Base-by-base conservation (phyloP, 2,888 invertebrate species). In the Cheiracanthium punctorium region DNA sequence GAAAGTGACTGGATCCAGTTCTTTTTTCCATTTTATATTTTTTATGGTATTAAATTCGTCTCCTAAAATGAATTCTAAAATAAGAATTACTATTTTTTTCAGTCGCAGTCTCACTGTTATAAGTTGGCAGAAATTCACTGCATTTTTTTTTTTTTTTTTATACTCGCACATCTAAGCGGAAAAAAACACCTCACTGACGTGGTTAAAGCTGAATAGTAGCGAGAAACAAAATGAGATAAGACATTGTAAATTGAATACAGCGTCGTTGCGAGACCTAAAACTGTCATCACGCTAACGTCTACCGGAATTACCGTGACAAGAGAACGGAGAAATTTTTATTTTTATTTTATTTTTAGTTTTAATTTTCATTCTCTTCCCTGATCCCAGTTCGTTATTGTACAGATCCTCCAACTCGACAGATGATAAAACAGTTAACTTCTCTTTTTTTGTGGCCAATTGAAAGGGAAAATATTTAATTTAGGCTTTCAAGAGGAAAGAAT, bases 251-350 rank as follows among this genome's bases (percentile, higher is more conserved):
- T 17, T 7, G 24, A 58, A 24, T 5, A 58, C 8, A 58, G 58
- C 24, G 58, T 64, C 12, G 12, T 20, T 24, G 10, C 4, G 37
- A 80, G 80, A 71, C 58, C 58, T 58, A 58, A 24, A 58, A 58
- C 58, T 58, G 58, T 58, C 58, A 58, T 24, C 58, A 24, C 24
- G 1, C 24, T 58, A 58, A 58, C 24, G 24, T 24, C 58, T 58
- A 58, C 58, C 58, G 58, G 58, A 58, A 58, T 58, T 58, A 58
- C 58, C 58, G 58, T 24, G 58, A 24, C 24, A 24, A 24, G 58
- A 17, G 12, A 24, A 1, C 0, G 58, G 24, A 17, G n/a, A n/a
- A n/a, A n/a, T n/a, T n/a, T n/a, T n/a, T n/a, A n/a, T n/a, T 24
- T 58, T 58, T 20, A 5, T 20, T 58, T 58, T 8, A 17, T 58